Evolutionary conservation across 2,797 vertebrate genomes (phyloP).

Genomic region (Momotus momota): DNA sequence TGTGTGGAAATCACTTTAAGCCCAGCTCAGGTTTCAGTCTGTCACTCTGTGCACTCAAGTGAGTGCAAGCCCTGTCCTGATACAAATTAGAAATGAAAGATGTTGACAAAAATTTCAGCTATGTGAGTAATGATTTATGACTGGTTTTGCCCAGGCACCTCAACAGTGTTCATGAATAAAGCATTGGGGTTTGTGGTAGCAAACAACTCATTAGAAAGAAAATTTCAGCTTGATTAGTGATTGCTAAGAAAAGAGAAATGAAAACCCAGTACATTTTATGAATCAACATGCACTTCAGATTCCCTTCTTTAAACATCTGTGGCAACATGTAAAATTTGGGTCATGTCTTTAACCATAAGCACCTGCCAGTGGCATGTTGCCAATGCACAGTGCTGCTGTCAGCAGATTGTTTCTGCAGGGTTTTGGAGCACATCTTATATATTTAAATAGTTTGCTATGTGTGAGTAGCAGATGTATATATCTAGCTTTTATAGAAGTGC

Average conservation of each 20-base stretch:
- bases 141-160: constrained; percentile 28
- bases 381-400: background rate
- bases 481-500: background rate
- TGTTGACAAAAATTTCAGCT: constrained; percentile 59
- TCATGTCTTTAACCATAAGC: background rate
- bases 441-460: background rate
- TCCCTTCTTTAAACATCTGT: background rate
- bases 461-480: background rate
- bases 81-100: constrained; percentile 56
- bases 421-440: background rate
- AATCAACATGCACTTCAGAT: background rate
- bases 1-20: background rate
- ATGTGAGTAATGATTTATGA: constrained; percentile 54
- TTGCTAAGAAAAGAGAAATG: background rate
- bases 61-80: constrained; percentile 27
- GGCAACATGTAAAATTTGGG: background rate
- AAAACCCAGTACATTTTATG: background rate
- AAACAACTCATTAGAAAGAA: constrained; percentile 22
- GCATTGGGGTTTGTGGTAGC: background rate
- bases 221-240: constrained; percentile 10
- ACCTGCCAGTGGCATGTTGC: background rate
- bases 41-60: constrained; percentile 23
- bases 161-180: background rate
- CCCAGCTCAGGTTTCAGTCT: background rate
- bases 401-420: background rate